Evolutionary conservation across 2,888 invertebrate genomes (phyloP).

Genomic region (Disparrhopalites patrizii): DNA sequence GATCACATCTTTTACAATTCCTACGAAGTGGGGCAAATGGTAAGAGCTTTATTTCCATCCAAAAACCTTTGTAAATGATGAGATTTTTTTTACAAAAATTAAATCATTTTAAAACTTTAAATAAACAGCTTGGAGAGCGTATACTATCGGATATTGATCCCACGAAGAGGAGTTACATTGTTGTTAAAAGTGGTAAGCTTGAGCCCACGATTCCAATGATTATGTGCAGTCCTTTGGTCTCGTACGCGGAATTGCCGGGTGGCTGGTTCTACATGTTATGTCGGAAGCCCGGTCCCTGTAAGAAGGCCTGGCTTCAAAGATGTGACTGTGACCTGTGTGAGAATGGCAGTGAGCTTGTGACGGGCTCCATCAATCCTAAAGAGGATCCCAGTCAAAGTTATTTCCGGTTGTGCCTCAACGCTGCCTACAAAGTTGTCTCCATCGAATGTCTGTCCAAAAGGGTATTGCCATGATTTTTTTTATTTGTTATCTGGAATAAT

Average conservation of each 20-base stretch:
- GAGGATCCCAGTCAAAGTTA: slow-evolving; percentile 37
- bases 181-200: neutral
- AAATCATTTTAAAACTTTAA: neutral
- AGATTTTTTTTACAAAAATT: neutral
- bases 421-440: slow-evolving; percentile 32
- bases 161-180: neutral
- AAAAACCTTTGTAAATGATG: neutral
- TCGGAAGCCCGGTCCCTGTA: slow-evolving; percentile 55
- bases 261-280: slow-evolving; percentile 61
- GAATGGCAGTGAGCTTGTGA: slow-evolving; percentile 40
- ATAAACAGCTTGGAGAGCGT: slow-evolving; percentile 17
- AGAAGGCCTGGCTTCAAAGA: slow-evolving; percentile 17
- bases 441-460: slow-evolving; percentile 55
- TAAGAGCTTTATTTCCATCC: slow-evolving; percentile 49
- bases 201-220: slow-evolving; percentile 5
- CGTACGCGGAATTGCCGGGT: slow-evolving; percentile 59
- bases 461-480: slow-evolving; percentile 16
- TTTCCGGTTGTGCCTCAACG: slow-evolving; percentile 38
- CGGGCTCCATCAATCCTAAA: slow-evolving; percentile 32
- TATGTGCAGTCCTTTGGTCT: slow-evolving; percentile 16
- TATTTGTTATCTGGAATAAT: too few relatives aligned
- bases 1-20: slow-evolving; percentile 60
- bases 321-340: slow-evolving; percentile 1
- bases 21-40: slow-evolving; percentile 62
- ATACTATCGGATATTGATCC: slow-evolving; percentile 17